Conservation (phyloP, 1,140 invertebrate genomes). For the Diachasma alloeum region DNA sequence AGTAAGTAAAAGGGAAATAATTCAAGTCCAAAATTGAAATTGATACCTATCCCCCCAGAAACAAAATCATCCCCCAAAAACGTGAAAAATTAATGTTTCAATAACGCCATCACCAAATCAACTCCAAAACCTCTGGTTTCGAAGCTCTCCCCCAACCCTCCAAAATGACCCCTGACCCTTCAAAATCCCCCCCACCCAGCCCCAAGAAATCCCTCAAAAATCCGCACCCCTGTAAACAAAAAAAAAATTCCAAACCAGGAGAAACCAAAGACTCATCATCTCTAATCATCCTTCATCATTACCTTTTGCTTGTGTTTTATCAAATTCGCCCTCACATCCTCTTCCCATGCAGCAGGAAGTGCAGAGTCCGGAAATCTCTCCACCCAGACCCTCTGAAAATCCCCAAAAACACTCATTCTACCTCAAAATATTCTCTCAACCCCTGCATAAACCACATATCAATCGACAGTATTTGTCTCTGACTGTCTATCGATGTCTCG, state of each 20-base stretch:
- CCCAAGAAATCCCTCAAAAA: not conserved
- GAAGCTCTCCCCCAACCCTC: too few relatives aligned
- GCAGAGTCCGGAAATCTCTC: slow-evolving; percentile 88
- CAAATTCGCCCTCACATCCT: slow-evolving; percentile 87
- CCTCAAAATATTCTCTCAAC: not conserved
- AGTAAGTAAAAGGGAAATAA: slow-evolving; percentile 40
- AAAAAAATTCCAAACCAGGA: not conserved
- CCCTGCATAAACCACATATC: not conserved
- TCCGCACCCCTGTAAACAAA: not conserved
- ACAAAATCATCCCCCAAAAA: too few relatives aligned
- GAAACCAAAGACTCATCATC: not conserved
- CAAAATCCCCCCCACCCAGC: not conserved
- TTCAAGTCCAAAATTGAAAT: not conserved
- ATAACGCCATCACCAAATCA: too few relatives aligned
- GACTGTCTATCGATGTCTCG: not conserved
- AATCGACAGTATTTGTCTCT: not conserved
- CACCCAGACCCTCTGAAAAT: slow-evolving; percentile 88
- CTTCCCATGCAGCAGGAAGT: slow-evolving; percentile 88
- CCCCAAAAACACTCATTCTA: slow-evolving; percentile 84
- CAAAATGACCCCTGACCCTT: too few relatives aligned
- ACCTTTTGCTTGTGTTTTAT: slow-evolving; percentile 84
- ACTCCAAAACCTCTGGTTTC: too few relatives aligned
- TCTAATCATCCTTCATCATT: slow-evolving; percentile 6
- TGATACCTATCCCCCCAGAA: too few relatives aligned
- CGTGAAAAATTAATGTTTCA: too few relatives aligned